Conservation (phyloP, 1,140 invertebrate genomes). For the Bombus pascuorum region DNA sequence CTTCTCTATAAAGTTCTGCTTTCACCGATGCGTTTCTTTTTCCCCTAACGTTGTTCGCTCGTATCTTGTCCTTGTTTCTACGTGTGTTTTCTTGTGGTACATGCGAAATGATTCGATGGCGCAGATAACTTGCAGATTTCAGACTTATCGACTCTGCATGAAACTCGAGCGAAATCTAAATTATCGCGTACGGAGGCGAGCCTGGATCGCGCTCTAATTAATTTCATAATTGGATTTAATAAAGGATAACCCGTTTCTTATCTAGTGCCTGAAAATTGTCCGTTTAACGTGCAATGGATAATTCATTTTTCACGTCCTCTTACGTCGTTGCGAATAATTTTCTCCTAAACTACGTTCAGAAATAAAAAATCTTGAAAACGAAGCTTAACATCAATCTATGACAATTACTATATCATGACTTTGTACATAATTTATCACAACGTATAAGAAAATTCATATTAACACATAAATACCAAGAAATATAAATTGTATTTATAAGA, state of each 20-base stretch:
- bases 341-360: not conserved
- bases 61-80: not conserved
- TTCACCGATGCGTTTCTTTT: not conserved
- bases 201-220: constrained; percentile 41
- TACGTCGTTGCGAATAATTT: constrained; percentile 6
- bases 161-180: constrained; percentile 42
- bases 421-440: not conserved
- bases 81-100: constrained; percentile 10
- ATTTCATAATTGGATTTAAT: constrained; percentile 44
- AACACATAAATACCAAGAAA: not conserved
- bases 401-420: not conserved
- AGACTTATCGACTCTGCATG: constrained; percentile 36
- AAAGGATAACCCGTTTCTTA: constrained; percentile 27
- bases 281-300: constrained; percentile 19
- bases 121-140: constrained; percentile 4
- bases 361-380: not conserved
- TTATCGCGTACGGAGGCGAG: constrained; percentile 31
- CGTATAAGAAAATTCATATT: not conserved
- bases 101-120: constrained; percentile 29
- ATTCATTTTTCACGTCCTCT: constrained; percentile 15
- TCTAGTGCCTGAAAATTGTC: not conserved
- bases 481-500: not conserved
- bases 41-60: not conserved
- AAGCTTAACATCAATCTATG: not conserved
- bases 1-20: constrained; percentile 6